Evolutionary conservation across 2,888 invertebrate genomes (phyloP), one percentile per base, ranked within the genome.

Genomic region (Meghimatium bilineatum): DNA sequence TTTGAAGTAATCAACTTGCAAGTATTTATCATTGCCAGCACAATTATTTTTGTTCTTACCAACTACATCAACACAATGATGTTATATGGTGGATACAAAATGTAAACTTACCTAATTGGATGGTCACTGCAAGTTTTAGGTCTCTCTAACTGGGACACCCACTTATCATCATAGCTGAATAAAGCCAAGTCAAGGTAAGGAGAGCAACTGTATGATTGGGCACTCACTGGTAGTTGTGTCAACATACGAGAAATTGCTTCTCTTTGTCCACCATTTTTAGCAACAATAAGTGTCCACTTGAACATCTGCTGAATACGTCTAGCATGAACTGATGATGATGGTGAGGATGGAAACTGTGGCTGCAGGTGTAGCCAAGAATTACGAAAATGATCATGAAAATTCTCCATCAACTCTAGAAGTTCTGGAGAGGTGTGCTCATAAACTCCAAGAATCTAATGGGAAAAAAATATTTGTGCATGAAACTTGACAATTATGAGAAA

Each of bases 141-240:
- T 83, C 98, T 95, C 94, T 99, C 98, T 96, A 98, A 96, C 74
- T 97, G 96, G 0, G 98, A 98, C 0, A 99, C 97, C 96, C 97
- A 97, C 93, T 98, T 97, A 93, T 98, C 98, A 91, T 99, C 98
- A 91, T 98, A 99, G 92, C 96, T 97, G 93, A 98, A 99, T 38
- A 98, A 94, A 0, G 97, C 96, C 88, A 97, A 95, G 94, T 99
- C 98, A 82, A 99, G 95, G 93, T 98, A 99, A 0, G 98, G 99
- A 63, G 98, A 97, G 84, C 96, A 96, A 88, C 97, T 97, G 92
- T 97, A 98, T 0, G 97, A 97, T 94, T 99, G 99, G 0, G 98
- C 97, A 94, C 97, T 97, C 87, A 99, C 97, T 0, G 99, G 99
- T 87, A 99, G 94, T 93, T 97, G 97, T 29, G 97, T 97, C 87